Base-by-base conservation (phyloP, 2,888 invertebrate species). In the Eudasyphora cyanicolor region DNA sequence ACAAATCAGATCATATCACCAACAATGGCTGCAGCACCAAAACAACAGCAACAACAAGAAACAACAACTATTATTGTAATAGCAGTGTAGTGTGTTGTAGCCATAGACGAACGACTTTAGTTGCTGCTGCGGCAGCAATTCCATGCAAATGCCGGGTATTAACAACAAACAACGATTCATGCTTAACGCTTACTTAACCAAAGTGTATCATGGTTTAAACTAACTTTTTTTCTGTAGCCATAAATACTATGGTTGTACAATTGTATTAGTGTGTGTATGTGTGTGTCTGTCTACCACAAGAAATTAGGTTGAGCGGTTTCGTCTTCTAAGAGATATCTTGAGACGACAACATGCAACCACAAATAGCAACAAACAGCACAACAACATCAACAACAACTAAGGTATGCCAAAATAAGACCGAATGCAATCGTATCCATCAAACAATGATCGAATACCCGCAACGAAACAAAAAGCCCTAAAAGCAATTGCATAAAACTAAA, bases 1-100 rank as follows among this genome's bases (percentile, higher is more conserved):
- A 86, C 86, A 89, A 87, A 84, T 84, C 81, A 84, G 84, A 81
- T 84, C 81, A 84, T 51, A 81, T 81, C 84, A 51, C 27, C 64
- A 38, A 12, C 19, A 35, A 17, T 64, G 24, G 19, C 29, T n/a
- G 29, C 14, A 60, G 29, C 38, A 60, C 60, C 32, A 51, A 45
- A 54, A 24, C 21, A 49, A 49, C 49, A 49, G 1, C 49, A n/a
- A 38, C 1, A 38, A 38, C 1, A 38, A 8, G n/a, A 2, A 38
- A 2, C 38, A 8, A 2, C 45, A 45, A n/a, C 45, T 71, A 24
- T 10, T 76, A 64, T 69, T 42, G 38, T n/a, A n/a, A n/a, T n/a
- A n/a, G n/a, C n/a, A n/a, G n/a, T n/a, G n/a, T n/a, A n/a, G n/a
- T n/a, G n/a, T 67, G 79, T 19, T 51, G 35, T 35, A 35, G 35